Conservation (phyloP, 2,797 vertebrate genomes). For the Australoheros facetus region DNA sequence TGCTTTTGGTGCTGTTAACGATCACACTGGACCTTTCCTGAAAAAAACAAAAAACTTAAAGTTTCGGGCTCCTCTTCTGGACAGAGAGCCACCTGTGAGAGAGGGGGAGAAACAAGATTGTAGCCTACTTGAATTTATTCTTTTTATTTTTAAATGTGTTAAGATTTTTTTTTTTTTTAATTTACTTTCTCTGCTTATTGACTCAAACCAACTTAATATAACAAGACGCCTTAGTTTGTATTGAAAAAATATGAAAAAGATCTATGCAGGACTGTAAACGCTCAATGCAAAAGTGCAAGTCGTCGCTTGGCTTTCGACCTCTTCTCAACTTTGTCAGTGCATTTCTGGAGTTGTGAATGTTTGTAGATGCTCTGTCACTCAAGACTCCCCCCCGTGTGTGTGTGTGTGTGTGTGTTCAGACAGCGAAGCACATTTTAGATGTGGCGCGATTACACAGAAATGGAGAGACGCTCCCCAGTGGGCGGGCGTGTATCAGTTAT, state of each 20-base stretch:
- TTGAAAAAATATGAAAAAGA: slow-evolving; percentile 69
- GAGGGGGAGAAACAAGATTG: slow-evolving; percentile 67
- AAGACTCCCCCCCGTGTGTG: slow-evolving; percentile 16
- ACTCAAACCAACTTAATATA: slow-evolving; percentile 78
- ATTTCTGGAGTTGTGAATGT: slow-evolving; percentile 64
- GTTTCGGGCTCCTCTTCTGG: slow-evolving; percentile 53
- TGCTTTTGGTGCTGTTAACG: slow-evolving; percentile 79
- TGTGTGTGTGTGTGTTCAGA: slow-evolving; percentile 33
- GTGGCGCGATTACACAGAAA: neutral
- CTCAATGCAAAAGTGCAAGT: slow-evolving; percentile 81
- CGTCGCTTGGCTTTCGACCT: slow-evolving; percentile 76
- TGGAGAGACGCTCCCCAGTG: neutral
- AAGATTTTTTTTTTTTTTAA: slow-evolving; percentile 20
- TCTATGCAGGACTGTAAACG: slow-evolving; percentile 85
- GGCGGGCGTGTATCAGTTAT: too few species aligned
- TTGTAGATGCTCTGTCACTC: slow-evolving; percentile 48
- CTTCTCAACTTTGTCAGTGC: slow-evolving; percentile 61
- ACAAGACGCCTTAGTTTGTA: slow-evolving; percentile 83
- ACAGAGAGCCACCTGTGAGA: slow-evolving; percentile 42
- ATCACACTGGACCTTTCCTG: slow-evolving; percentile 84
- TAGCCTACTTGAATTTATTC: slow-evolving; percentile 82
- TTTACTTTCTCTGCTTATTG: slow-evolving; percentile 69
- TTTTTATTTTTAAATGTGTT: slow-evolving; percentile 28
- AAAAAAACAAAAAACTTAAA: slow-evolving; percentile 65
- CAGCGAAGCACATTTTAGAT: neutral